Conservation (phyloP, 1,140 invertebrate species). For the Orius laevigatus region DNA sequence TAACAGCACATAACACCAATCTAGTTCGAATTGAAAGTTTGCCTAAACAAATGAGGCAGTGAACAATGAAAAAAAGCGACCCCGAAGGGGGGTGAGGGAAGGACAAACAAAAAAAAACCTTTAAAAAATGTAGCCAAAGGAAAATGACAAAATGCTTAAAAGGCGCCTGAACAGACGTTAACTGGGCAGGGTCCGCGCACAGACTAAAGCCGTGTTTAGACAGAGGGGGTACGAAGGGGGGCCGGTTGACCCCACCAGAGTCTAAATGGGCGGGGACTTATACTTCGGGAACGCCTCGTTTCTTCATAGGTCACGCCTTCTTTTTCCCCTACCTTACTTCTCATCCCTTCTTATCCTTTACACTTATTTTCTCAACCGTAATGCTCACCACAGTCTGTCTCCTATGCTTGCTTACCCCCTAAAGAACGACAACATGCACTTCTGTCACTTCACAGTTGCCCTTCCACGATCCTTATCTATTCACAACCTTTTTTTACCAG, state of each 20-base stretch:
- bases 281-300: too few relatives aligned
- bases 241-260: neutral
- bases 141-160: neutral
- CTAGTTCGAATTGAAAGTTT: neutral
- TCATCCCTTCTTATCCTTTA: too few relatives aligned
- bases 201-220: neutral
- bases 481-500: too few relatives aligned
- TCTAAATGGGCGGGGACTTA: too few relatives aligned
- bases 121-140: neutral
- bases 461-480: too few relatives aligned
- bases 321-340: too few relatives aligned
- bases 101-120: neutral
- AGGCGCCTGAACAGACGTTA: neutral
- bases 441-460: too few relatives aligned
- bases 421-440: too few relatives aligned
- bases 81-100: neutral
- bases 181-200: constrained; percentile 8
- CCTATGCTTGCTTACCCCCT: too few relatives aligned
- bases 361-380: too few relatives aligned
- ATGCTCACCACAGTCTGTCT: too few relatives aligned
- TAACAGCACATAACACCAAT: constrained; percentile 1
- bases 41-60: neutral
- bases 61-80: neutral
- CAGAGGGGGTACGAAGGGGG: constrained; percentile 1
- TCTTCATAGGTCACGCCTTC: too few relatives aligned